Evolutionary conservation across 2,888 invertebrate genomes (phyloP).

Genomic region (Sturmia bella): DNA sequence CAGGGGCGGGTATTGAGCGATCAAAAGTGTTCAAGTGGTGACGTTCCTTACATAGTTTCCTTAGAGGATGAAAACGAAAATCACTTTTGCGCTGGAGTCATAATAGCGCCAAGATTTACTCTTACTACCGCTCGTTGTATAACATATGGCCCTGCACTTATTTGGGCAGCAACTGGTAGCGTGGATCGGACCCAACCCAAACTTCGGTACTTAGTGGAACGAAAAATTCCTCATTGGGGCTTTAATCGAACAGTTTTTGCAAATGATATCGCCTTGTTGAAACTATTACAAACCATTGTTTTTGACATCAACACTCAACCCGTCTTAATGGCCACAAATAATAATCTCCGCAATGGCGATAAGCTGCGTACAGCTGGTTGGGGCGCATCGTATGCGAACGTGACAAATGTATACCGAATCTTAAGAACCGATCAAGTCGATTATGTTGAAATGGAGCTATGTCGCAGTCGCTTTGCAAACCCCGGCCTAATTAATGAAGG

Average conservation of each 20-base stretch:
- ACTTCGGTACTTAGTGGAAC: background rate
- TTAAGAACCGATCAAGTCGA: background rate
- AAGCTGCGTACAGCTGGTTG: background rate
- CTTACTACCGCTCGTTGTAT: conserved; percentile 1
- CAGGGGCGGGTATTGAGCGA: background rate
- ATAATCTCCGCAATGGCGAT: background rate
- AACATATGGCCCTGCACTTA: background rate
- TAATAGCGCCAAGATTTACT: background rate
- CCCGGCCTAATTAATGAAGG: background rate
- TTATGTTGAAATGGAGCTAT: background rate
- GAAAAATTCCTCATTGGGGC: background rate
- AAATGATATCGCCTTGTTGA: conserved; percentile 4
- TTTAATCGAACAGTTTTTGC: background rate
- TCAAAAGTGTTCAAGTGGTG: background rate
- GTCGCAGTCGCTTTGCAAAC: background rate
- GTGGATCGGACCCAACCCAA: background rate
- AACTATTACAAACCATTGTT: background rate
- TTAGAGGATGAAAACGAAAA: background rate
- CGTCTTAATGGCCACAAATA: background rate
- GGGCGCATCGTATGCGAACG: background rate
- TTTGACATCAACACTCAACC: background rate
- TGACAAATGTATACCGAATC: background rate
- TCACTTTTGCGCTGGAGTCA: background rate
- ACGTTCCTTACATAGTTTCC: background rate
- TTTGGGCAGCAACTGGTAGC: background rate